These are phyloP conservation scores for Calonectris borealis DNA, from an alignment of 2,113 vertebrate species.

Conservation along the genomic window DNA sequence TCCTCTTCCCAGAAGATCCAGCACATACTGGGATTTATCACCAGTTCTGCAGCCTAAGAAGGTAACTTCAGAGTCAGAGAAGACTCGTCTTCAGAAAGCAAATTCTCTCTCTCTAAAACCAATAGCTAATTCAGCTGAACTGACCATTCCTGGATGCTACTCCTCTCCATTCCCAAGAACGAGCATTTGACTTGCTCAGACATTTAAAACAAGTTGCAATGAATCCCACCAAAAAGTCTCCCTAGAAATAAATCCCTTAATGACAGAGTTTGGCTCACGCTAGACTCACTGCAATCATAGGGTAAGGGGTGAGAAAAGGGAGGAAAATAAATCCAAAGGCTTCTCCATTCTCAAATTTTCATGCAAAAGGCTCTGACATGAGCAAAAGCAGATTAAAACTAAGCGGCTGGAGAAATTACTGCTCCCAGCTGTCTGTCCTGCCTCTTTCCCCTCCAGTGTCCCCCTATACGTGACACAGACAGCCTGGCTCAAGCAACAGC, in stretches of 20 bases:
- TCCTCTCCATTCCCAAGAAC: not conserved
- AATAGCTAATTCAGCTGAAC: not conserved
- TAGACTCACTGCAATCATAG: not conserved
- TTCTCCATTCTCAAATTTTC: slow-evolving; percentile 4
- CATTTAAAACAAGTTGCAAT: not conserved
- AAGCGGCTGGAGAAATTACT: not conserved
- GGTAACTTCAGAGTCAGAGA: not conserved
- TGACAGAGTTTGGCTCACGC: not conserved
- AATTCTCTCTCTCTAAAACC: not conserved
- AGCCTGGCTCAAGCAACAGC: slow-evolving; percentile 61
- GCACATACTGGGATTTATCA: too few species aligned
- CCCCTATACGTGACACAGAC: slow-evolving; percentile 6
- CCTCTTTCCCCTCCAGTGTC: not conserved
- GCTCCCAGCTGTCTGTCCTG: slow-evolving; percentile 50
- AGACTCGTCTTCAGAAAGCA: not conserved
- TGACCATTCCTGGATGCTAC: not conserved
- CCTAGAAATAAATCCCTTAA: not conserved
- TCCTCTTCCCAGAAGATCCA: not conserved
- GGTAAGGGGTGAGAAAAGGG: not conserved
- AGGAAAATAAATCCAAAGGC: not conserved
- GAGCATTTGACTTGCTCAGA: not conserved
- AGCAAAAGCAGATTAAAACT: slow-evolving; percentile 2
- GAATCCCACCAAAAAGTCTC: not conserved
- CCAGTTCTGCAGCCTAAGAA: not conserved
- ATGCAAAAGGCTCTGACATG: not conserved